Evolutionary conservation across 2,888 invertebrate species (phyloP), one percentile per base, ranked within the genome.

Genomic region (Mesorhabditis sp.): DNA sequence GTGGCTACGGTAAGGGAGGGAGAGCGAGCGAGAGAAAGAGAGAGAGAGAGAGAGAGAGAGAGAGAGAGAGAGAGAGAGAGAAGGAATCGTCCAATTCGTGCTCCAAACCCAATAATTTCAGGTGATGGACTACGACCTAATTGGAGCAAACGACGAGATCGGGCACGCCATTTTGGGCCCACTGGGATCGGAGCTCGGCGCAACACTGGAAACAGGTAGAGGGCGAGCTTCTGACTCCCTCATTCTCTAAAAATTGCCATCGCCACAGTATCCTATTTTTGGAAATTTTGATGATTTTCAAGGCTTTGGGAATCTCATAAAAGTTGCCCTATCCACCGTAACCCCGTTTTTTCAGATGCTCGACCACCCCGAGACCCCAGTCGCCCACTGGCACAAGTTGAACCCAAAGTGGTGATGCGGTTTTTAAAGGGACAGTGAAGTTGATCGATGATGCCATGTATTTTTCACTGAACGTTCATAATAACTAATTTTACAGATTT

Each of bases 51-150:
- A 28, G 41, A 63, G 63, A 15, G 4, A 7, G 3, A 15, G 63
- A 63, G 63, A 63, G 41, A 63, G 63, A 63, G 4, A 63, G 63
- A 4, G 4, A 3, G 10, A 13, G 3, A n/a, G 4, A 58, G n/a
- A 58, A 4, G 4, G n/a, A 58, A 13, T 2, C 10, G n/a, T 58
- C 58, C 4, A 58, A 13, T 58, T n/a, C 10, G 58, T 58, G 58
- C 58, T 58, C 10, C 10, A 58, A 28, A 28, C 28, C 28, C 28
- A 28, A 28, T 28, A 28, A 10, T 68, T 77, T 66, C 61, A 82
- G 82, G 82, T 85, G 10, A 84, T 85, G 84, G 84, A 85, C 70
- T 83, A 83, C 74, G 85, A 85, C 71, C 72, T 82, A 64, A 76
- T 85, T 15, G 76, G 78, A 7, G 74, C 76, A 13, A 85, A 85